Conservation (phyloP, 2,113 vertebrate genomes). For the Elaphurus davidianus region DNA sequence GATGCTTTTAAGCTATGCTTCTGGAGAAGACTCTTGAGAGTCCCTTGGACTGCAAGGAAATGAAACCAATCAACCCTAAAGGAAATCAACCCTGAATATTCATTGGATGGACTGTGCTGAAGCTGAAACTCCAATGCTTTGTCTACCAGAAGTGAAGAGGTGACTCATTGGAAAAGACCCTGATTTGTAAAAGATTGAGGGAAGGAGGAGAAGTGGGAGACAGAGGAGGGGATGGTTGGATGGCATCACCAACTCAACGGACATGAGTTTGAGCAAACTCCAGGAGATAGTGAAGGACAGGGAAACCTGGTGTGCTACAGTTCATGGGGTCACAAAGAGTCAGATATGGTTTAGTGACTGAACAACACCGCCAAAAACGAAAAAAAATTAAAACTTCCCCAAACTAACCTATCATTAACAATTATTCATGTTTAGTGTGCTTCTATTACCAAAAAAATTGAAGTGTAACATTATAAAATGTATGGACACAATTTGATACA, state of each 20-base stretch:
- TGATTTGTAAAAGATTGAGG: not conserved
- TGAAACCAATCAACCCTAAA: not conserved
- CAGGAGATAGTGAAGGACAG: not conserved
- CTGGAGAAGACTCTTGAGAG: not conserved
- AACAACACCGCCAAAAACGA: not conserved
- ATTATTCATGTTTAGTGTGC: not conserved
- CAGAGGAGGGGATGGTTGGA: not conserved
- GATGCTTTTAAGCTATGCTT: not conserved
- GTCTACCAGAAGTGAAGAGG: not conserved
- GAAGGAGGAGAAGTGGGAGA: not conserved
- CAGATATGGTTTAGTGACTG: not conserved
- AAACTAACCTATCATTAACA: not conserved
- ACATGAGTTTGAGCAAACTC: not conserved
- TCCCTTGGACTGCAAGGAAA: not conserved
- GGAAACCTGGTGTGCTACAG: not conserved
- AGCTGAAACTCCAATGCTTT: not conserved
- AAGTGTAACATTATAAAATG: not conserved
- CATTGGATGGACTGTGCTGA: not conserved
- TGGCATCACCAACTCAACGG: not conserved
- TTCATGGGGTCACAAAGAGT: not conserved
- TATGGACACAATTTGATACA: not conserved
- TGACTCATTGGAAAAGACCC: not conserved
- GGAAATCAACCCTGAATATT: not conserved
- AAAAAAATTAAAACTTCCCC: not conserved
- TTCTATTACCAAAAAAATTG: not conserved